Percentiles rank a stretch among this genome's conserved stretches.
phyloP scores from a whole-genome alignment of 2,113 vertebrate species.

The Leuciscus idus region DNA sequence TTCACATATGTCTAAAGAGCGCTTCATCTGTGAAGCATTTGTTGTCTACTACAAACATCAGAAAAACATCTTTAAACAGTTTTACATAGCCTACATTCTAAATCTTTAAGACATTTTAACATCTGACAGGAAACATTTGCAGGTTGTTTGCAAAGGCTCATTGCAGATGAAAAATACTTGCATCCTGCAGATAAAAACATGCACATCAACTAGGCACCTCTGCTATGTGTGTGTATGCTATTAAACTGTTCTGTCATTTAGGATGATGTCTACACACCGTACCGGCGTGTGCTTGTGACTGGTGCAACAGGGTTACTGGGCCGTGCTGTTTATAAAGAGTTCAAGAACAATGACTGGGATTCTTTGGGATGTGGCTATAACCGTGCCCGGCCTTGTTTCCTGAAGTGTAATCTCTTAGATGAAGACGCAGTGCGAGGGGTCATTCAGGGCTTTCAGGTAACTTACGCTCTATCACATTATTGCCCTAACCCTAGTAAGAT shows the following conservation, averaged over 20 bases:
- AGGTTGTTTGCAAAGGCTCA: too few relatives aligned
- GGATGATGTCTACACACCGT: conserved; percentile 82
- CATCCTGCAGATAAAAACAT: not conserved
- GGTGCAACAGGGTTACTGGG: conserved; percentile 93
- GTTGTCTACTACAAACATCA: not conserved
- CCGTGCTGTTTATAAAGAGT: conserved; percentile 89
- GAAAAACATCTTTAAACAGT: not conserved
- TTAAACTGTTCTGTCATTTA: conserved; percentile 28
- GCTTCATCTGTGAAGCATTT: not conserved
- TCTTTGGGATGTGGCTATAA: conserved; percentile 85
- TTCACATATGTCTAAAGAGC: too few relatives aligned
- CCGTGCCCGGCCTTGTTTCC: conserved; percentile 86
- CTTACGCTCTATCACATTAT: not conserved
- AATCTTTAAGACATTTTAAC: not conserved
- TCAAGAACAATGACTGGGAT: conserved; percentile 83
- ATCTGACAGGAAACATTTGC: too few relatives aligned
- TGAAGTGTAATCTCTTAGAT: conserved; percentile 88
- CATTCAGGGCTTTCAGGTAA: conserved; percentile 87
- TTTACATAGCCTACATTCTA: not conserved
- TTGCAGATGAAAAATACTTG: too few relatives aligned
- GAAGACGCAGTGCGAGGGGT: conserved; percentile 81
- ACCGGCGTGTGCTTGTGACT: conserved; percentile 83
- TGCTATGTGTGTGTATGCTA: not conserved
- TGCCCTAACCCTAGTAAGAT: not conserved
- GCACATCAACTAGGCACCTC: not conserved